Conservation (phyloP, 2,888 invertebrate species). For the Heteromyza rotundicornis region DNA sequence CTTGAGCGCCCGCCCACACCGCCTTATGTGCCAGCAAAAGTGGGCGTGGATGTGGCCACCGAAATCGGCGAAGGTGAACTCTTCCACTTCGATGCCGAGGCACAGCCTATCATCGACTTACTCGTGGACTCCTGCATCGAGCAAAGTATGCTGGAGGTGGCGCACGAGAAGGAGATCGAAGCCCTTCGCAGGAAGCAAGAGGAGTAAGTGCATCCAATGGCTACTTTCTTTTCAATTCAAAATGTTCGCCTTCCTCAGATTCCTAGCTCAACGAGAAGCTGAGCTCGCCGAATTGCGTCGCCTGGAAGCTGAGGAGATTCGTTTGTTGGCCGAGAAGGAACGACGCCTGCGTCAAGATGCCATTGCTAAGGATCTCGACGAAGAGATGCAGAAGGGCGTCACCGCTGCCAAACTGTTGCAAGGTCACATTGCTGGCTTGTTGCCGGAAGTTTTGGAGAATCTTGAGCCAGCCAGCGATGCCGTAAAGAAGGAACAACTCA, state of each 20-base stretch:
- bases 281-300: conserved; percentile 84
- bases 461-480: conserved; percentile 65
- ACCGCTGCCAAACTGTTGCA: conserved; percentile 83
- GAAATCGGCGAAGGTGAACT: conserved; percentile 93
- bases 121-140: conserved; percentile 89
- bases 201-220: conserved; percentile 55
- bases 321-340: conserved; percentile 74
- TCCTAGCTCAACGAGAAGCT: conserved; percentile 70
- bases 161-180: conserved; percentile 91
- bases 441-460: conserved; percentile 83
- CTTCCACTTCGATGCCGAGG: conserved; percentile 91
- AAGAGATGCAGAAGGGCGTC: conserved; percentile 80
- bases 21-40: conserved; percentile 77
- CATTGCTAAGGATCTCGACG: conserved; percentile 69
- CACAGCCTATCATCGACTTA: conserved; percentile 86
- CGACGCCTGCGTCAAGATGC: conserved; percentile 75
- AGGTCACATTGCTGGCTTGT: conserved; percentile 84
- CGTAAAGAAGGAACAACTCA: conserved; percentile 67
- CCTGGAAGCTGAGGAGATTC: conserved; percentile 78
- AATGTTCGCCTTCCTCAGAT: conserved; percentile 35
- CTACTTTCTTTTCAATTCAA: no score
- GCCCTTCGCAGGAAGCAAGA: conserved; percentile 74
- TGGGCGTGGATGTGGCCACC: conserved; percentile 80
- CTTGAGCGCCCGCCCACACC: conserved; percentile 83
- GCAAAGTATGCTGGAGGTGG: conserved; percentile 86